These are phyloP conservation scores for Drosophila mayaguana DNA, from an alignment of 2,888 invertebrate species.

Conservation along the genomic window DNA sequence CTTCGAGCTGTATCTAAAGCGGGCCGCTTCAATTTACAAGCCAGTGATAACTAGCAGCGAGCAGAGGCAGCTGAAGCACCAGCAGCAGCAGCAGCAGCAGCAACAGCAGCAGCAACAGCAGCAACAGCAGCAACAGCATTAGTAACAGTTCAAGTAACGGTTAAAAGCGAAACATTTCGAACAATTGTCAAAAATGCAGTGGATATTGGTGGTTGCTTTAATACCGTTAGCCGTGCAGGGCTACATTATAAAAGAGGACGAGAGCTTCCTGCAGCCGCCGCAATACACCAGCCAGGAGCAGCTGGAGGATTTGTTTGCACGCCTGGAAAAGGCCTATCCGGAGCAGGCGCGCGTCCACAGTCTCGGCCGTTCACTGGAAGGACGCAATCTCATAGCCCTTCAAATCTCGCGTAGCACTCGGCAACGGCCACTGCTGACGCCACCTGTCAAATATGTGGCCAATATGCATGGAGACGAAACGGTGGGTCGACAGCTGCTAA, in stretches of 20 bases:
- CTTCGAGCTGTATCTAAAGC: constrained; percentile 23
- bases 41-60: constrained; percentile 67
- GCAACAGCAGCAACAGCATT: constrained; percentile 31
- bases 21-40: constrained; percentile 59
- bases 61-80: constrained; percentile 13
- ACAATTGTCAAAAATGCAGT: constrained; percentile 30
- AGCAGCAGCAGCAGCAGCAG: constrained; percentile 14
- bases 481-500: constrained; percentile 92
- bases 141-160: constrained; percentile 19
- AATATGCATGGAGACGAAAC: constrained; percentile 99
- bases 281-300: constrained; percentile 91
- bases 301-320: constrained; percentile 88
- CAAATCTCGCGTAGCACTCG: constrained; percentile 91
- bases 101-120: constrained; percentile 27
- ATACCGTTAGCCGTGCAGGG: constrained; percentile 39
- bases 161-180: constrained; percentile 6
- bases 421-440: constrained; percentile 88
- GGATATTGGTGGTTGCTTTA: constrained; percentile 25
- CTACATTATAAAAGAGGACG: constrained; percentile 84
- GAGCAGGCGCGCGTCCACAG: constrained; percentile 89
- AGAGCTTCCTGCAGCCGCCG: constrained; percentile 87
- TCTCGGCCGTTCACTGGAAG: constrained; percentile 94
- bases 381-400: constrained; percentile 89
- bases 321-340: constrained; percentile 89
- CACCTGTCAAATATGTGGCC: constrained; percentile 97